A percentile compares a stretch with the other conserved stretches of the same genome.
These are phyloP conservation scores for Avahi laniger DNA, from an alignment of 2,797 vertebrate genomes.

Conservation along the genomic window DNA sequence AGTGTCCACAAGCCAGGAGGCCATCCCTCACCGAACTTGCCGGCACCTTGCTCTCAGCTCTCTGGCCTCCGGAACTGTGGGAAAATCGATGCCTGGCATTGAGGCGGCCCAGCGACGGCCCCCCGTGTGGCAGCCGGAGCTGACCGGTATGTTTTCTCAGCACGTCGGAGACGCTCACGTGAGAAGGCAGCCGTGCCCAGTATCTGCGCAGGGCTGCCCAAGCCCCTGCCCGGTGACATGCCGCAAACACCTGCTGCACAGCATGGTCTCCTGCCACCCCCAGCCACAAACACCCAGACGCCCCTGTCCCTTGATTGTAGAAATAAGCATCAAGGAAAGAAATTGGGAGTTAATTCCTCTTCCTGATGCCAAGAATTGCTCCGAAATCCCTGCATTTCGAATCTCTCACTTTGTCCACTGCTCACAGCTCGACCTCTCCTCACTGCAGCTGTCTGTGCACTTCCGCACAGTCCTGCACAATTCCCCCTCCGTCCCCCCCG, in stretches of 20 bases:
- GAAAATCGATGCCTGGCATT: neutral
- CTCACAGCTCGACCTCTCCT: neutral
- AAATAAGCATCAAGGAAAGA: neutral
- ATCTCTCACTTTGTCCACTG: neutral
- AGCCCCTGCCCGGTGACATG: rapidly evolving
- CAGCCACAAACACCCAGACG: neutral
- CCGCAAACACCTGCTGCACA: neutral
- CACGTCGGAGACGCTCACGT: rapidly evolving
- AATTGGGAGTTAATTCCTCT: neutral
- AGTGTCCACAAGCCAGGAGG: neutral
- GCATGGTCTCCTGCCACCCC: no score
- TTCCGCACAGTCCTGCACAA: neutral
- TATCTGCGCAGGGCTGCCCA: neutral
- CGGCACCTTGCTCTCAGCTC: neutral
- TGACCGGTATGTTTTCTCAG: neutral
- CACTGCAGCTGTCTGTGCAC: neutral
- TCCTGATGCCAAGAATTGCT: neutral
- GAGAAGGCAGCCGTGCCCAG: neutral
- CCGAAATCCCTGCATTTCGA: neutral
- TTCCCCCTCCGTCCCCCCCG: no score
- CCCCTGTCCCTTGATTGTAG: neutral
- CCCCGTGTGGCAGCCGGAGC: neutral
- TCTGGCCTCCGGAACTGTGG: neutral
- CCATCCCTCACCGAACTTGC: neutral
- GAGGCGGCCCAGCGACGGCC: neutral